Conservation (phyloP, 2,797 vertebrate species). For the Falco naumanni region DNA sequence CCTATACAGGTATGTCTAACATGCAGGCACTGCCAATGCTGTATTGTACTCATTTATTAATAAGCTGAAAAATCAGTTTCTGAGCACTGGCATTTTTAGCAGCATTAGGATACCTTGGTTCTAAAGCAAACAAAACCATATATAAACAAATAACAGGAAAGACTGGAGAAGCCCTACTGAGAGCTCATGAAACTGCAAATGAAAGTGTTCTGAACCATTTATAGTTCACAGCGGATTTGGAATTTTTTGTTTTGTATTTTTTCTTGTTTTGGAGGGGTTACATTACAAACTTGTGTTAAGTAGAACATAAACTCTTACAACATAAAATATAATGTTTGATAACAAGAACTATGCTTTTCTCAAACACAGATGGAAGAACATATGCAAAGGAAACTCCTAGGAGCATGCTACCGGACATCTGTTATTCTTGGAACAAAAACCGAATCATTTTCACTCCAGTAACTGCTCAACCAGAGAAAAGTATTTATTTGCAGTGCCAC, state of each 20-base stretch:
- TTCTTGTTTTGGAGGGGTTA: constrained; percentile 15
- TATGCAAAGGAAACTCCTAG: constrained; percentile 76
- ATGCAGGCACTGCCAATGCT: background rate
- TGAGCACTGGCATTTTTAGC: background rate
- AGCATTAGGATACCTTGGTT: background rate
- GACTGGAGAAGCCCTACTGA: background rate
- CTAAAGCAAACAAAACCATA: constrained; percentile 9
- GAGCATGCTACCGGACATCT: constrained; percentile 78
- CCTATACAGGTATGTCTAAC: background rate
- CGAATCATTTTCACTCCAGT: background rate
- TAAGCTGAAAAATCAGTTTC: background rate
- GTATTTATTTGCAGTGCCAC: constrained; percentile 54
- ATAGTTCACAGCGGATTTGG: background rate
- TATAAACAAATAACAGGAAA: background rate
- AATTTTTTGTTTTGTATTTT: background rate
- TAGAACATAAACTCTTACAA: constrained; percentile 75
- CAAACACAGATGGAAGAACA: constrained; percentile 82
- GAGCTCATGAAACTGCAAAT: background rate
- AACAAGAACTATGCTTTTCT: constrained; percentile 78
- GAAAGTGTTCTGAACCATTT: background rate
- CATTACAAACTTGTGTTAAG: constrained; percentile 35
- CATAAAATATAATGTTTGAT: constrained; percentile 79
- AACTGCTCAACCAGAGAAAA: background rate
- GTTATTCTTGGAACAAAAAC: constrained; percentile 71
- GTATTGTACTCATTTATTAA: background rate